Conservation (phyloP, 2,888 invertebrate species). For the Oithona nana region DNA sequence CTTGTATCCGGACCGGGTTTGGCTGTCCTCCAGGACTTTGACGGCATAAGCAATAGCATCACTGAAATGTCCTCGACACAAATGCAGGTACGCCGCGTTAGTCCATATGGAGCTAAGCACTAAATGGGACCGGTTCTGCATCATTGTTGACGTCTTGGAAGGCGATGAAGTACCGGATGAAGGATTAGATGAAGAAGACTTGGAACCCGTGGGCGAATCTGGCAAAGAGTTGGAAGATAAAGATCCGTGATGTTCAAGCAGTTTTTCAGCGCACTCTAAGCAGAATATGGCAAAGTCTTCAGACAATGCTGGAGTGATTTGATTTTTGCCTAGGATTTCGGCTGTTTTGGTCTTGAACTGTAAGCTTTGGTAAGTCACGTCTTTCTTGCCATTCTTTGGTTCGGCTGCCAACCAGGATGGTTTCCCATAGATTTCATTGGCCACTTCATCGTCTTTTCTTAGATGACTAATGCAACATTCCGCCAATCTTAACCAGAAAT, state of each 20-base stretch:
- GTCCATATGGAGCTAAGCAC: not conserved
- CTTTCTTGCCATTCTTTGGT: too few species aligned
- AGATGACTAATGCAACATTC: not conserved
- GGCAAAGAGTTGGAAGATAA: too few species aligned
- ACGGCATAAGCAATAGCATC: not conserved
- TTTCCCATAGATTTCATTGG: not conserved
- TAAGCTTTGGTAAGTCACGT: too few species aligned
- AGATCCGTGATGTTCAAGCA: too few species aligned
- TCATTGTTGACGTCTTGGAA: not conserved
- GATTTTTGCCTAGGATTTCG: too few species aligned
- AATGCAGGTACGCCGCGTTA: not conserved
- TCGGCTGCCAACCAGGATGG: too few species aligned
- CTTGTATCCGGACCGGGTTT: not conserved
- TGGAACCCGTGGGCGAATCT: not conserved
- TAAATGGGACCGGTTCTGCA: not conserved
- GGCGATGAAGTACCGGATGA: not conserved
- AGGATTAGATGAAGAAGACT: not conserved
- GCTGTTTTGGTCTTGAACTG: too few species aligned
- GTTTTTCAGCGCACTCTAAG: too few species aligned
- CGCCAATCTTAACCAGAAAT: not conserved
- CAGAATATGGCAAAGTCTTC: too few species aligned
- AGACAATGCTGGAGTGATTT: too few species aligned
- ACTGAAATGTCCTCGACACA: not conserved
- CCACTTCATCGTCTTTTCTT: not conserved
- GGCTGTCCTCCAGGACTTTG: not conserved